Base-by-base conservation (phyloP, 2,797 vertebrate genomes). In the Sebastiscus tertius region DNA sequence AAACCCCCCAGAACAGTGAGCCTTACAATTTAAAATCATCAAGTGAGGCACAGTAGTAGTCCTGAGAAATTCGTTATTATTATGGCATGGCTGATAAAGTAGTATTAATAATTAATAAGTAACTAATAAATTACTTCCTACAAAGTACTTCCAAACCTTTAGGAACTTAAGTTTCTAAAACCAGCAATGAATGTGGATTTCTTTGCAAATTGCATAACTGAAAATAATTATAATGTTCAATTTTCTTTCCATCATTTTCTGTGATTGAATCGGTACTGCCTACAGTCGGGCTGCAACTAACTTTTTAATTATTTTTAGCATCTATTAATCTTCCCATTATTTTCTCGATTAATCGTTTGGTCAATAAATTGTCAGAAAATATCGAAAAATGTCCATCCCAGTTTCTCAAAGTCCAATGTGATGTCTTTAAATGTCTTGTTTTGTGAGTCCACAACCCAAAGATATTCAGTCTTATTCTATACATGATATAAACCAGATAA, bases 11-110 rank as follows among this genome's bases (percentile, higher is more conserved):
- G 55, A 77, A 68, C 49, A 63, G 55, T 33, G 7, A 82, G 75
- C 58, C 71, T 83, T 79, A 42, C 18, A 84, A 78, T 75, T 58
- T 63, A 82, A 79, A 73, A 52, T 42, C 36, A 87, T 88, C 55
- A 80, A 67, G 60, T 29, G 3, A 73, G 46, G 60, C 54, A 70
- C 36, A 46, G 27, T 68, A 59, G 54, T 18, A 34, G 54, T 63
- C 11, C 20, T 14, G 16, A 79, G 55, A 81, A 74, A 81, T 62
- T n/a, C 22, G 55, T 70, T 56, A 58, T 67, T 33, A 22, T 29
- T 46, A 58, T 18, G 36, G 58, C 54, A 58, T 31, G 36, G 26
- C 14, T 1, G 1, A 69, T 65, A 74, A 59, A 79, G 39, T 8
- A 42, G 61, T 10, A 61, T 33, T 33, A 29, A 59, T 31, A 31